These are phyloP conservation scores for Microdon myrmicae DNA, from an alignment of 2,888 invertebrate species.

Conservation along the genomic window DNA sequence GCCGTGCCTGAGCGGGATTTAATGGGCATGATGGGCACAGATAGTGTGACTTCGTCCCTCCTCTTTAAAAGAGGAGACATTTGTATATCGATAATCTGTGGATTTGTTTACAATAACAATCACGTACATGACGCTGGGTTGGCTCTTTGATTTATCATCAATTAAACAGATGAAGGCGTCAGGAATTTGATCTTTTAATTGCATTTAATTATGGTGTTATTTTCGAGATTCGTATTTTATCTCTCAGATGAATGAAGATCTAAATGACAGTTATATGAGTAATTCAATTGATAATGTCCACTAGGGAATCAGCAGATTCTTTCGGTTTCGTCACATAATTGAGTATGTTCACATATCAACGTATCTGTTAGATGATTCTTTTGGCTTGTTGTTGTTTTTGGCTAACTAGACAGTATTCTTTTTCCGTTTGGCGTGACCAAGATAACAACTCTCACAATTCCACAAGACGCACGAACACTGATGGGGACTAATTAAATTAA, in stretches of 20 bases:
- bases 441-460: slow-evolving; percentile 16
- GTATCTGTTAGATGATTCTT: slow-evolving; percentile 4
- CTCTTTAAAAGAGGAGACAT: no score
- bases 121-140: slow-evolving; percentile 15
- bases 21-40: no score
- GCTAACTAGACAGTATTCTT: no score
- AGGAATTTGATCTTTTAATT: slow-evolving; percentile 48
- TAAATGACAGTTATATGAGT: slow-evolving; percentile 22
- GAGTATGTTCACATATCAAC: slow-evolving; percentile 27
- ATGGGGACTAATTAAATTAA: slow-evolving; percentile 44
- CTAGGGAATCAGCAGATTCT: slow-evolving; percentile 12
- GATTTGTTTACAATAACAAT: slow-evolving; percentile 35
- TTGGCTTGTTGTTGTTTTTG: slow-evolving; percentile 8
- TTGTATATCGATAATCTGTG: no score
- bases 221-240: slow-evolving; percentile 5
- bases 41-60: no score
- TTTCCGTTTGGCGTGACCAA: slow-evolving; percentile 22
- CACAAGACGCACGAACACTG: slow-evolving; percentile 12
- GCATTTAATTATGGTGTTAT: slow-evolving; percentile 40
- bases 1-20: no score
- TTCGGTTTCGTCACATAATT: slow-evolving; percentile 23
- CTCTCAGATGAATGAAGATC: background rate
- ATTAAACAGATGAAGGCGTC: slow-evolving; percentile 34
- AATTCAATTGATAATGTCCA: slow-evolving; percentile 32
- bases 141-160: slow-evolving; percentile 41